Percentiles rank a stretch among this genome's conserved stretches.
These are phyloP conservation scores for Biston betularia DNA, from an alignment of 2,888 invertebrate genomes.

Conservation along the genomic window DNA sequence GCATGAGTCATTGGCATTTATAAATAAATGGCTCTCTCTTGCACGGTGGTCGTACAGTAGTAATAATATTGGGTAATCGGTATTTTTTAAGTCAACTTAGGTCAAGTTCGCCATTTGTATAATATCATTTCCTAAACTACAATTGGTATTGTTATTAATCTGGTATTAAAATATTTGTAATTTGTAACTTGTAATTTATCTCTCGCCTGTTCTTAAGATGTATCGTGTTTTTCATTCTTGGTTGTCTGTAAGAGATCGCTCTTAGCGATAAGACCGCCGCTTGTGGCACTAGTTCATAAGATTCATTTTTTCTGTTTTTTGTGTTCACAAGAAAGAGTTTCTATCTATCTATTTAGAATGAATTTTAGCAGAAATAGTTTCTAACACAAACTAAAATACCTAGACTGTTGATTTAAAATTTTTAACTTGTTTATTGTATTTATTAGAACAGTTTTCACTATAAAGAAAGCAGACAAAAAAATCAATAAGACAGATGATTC, in stretches of 20 bases:
- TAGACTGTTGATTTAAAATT: constrained; percentile 1
- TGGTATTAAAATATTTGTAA: too few relatives aligned
- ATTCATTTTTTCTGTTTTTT: too few relatives aligned
- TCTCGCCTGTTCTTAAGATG: too few relatives aligned
- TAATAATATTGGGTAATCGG: constrained; percentile 59
- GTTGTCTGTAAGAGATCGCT: too few relatives aligned
- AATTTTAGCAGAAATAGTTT: constrained; percentile 10
- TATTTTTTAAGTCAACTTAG: constrained; percentile 59
- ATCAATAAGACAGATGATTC: constrained; percentile 42
- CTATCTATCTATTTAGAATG: constrained; percentile 7
- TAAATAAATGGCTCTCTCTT: constrained; percentile 29
- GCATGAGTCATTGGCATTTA: constrained; percentile 55
- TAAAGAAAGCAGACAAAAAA: constrained; percentile 38
- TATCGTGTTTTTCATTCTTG: too few relatives aligned
- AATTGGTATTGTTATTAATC: neutral
- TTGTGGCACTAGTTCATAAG: too few relatives aligned
- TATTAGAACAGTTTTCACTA: constrained; percentile 29
- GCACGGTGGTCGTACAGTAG: constrained; percentile 43
- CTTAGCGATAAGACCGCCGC: too few relatives aligned
- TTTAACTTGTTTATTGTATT: neutral
- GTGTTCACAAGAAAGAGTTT: too few relatives aligned
- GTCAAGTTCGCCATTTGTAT: constrained; percentile 61
- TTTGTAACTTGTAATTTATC: too few relatives aligned
- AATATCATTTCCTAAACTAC: neutral
- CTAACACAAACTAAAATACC: neutral